phyloP scores from a whole-genome alignment of 2,888 invertebrate species.

The Sturmia bella region DNA sequence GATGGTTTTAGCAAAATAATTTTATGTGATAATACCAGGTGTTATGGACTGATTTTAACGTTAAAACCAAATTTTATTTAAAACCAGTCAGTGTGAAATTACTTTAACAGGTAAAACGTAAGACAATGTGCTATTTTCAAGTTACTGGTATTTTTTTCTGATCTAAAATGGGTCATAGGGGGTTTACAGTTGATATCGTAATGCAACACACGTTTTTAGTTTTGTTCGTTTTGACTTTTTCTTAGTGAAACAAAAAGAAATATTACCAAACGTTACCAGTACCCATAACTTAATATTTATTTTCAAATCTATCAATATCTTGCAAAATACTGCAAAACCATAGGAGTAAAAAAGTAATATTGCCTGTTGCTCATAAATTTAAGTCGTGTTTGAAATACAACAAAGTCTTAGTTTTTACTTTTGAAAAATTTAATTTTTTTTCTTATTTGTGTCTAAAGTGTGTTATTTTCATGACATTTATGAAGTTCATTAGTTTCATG shows the following conservation, averaged over 20 bases:
- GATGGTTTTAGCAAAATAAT: no score
- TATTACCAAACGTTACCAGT: slow-evolving; percentile 11
- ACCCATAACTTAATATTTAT: slow-evolving; percentile 8
- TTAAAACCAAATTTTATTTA: no score
- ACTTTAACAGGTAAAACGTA: no score
- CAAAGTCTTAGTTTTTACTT: slow-evolving; percentile 33
- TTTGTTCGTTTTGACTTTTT: slow-evolving; percentile 27
- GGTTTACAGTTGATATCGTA: neutral
- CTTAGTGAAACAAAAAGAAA: neutral
- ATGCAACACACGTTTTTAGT: slow-evolving; percentile 30
- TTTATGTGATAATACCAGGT: no score
- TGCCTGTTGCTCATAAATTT: slow-evolving; percentile 53
- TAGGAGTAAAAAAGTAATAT: slow-evolving; percentile 1
- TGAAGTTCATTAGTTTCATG: slow-evolving; percentile 70
- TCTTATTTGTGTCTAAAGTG: slow-evolving; percentile 19
- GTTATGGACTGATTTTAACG: no score
- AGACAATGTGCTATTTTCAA: no score
- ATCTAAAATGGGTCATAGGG: no score
- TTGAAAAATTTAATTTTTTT: slow-evolving; percentile 41
- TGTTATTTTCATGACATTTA: slow-evolving; percentile 67
- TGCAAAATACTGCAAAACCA: slow-evolving; percentile 37
- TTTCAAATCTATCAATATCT: slow-evolving; percentile 40
- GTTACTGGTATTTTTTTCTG: no score
- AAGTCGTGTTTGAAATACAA: slow-evolving; percentile 57
- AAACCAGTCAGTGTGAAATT: no score